Base-by-base conservation (phyloP, 2,113 vertebrate species). In the Lycaon pictus region DNA sequence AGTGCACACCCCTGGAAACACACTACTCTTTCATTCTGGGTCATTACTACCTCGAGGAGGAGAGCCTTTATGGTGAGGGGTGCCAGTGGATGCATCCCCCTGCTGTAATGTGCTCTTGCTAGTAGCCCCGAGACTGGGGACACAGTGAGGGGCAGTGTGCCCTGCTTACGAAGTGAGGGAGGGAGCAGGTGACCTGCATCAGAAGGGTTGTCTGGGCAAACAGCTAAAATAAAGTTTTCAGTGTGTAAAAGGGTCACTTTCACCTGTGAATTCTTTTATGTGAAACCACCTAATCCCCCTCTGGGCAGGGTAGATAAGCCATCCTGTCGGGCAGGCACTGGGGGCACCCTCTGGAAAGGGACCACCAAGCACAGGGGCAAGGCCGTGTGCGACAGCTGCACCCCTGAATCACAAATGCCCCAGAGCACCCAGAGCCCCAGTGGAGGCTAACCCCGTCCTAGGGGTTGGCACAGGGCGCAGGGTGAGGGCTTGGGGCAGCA, bases 351-450 rank as follows among this genome's bases (percentile, higher is more conserved):
- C 80, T 15, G 25, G 81, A 80, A 60, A 37, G 58, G 8, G 8
- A 25, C 1, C 16, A 3, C 7, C 20, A 25, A 22, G 9, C 11
- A 25, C 7, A 0, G n/a, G 0, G 8, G n/a, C 0, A 3, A 27
- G 88, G 25, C 60, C 0, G 0, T 1, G 3, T 0, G 12, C 22
- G 22, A 48, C 29, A 29, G 63, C 67, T 27, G 25, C 0, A 1
- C 1, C 32, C 17, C n/a, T 4, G 22, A 48, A 7, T 29, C 76
- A 53, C 17, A n/a, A 0, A 3, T 3, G 5, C 19, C 3, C 15
- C 25, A 17, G 79, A 15, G 8, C 25, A 20, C 7, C 5, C 8
- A 67, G 69, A 67, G n/a, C 8, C 3, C 80, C 51, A 7, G 11
- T 17, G 16, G 29, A 11, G 43, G 35, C 19, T 51, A 10, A 11